phyloP scores from a whole-genome alignment of 1,140 invertebrate genomes.

The Cotesia vestalis region DNA sequence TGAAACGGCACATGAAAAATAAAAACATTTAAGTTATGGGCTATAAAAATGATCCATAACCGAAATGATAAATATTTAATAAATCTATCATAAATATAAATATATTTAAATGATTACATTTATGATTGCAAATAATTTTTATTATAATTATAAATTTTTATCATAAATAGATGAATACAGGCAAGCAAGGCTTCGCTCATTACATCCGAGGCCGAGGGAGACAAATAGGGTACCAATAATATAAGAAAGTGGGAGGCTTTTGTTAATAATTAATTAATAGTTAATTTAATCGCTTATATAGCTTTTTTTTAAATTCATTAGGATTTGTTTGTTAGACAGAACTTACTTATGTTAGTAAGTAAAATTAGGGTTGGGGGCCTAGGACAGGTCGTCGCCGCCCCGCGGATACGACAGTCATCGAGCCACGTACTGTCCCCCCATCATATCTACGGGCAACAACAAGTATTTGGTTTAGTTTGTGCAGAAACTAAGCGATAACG shows the following conservation, averaged over 20 bases:
- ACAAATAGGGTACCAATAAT: constrained; percentile 53
- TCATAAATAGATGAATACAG: constrained; percentile 37
- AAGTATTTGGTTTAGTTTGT: constrained; percentile 65
- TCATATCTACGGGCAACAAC: constrained; percentile 68
- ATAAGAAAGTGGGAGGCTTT: constrained; percentile 40
- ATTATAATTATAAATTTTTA: background rate
- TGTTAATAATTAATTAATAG: constrained; percentile 55
- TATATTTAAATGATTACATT: constrained; percentile 22
- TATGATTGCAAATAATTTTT: constrained; percentile 35
- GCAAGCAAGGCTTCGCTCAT: constrained; percentile 64
- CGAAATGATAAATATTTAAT: constrained; percentile 25
- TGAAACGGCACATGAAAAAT: constrained; percentile 36
- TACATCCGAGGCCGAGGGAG: constrained; percentile 60
- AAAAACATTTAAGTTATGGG: constrained; percentile 52
- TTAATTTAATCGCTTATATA: constrained; percentile 35
- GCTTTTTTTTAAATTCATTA: constrained; percentile 32
- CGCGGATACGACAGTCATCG: constrained; percentile 68
- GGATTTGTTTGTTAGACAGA: constrained; percentile 66
- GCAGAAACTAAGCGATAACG: constrained; percentile 62
- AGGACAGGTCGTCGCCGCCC: constrained; percentile 68
- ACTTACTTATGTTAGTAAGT: constrained; percentile 69
- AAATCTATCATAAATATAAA: constrained; percentile 2
- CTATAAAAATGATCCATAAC: constrained; percentile 56
- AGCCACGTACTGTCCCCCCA: constrained; percentile 68
- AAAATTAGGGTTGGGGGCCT: constrained; percentile 67